Percentiles rank a stretch among this genome's conserved stretches.
Conservation (phyloP, 2,113 vertebrate genomes). For the Ranitomeya imitator region DNA sequence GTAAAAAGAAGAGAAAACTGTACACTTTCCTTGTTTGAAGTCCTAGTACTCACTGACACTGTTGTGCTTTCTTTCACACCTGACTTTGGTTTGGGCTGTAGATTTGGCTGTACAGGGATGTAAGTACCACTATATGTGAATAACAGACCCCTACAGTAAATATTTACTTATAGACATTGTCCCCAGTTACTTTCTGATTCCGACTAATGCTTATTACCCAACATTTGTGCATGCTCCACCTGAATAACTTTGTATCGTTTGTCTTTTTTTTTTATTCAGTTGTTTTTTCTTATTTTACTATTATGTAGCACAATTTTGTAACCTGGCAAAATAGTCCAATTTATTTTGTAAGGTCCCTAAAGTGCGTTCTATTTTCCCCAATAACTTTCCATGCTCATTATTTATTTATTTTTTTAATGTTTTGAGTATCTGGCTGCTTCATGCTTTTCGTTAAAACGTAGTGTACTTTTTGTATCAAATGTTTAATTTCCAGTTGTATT, state of each 20-base stretch:
- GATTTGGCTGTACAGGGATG: conserved; percentile 99
- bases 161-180: conserved; percentile 70
- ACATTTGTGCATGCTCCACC: conserved; percentile 78
- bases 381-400: conserved; percentile 44
- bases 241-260: conserved; percentile 70
- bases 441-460: conserved; percentile 5
- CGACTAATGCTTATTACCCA: conserved; percentile 71
- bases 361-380: conserved; percentile 60
- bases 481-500: neutral
- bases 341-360: conserved; percentile 61
- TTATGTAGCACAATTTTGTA: conserved; percentile 62
- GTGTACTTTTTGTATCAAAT: conserved; percentile 5
- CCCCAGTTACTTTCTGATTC: conserved; percentile 69
- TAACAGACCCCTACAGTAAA: conserved; percentile 75
- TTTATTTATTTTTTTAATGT: conserved; percentile 53
- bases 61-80: conserved; percentile 97
- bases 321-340: conserved; percentile 61
- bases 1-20: conserved; percentile 81
- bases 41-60: conserved; percentile 91
- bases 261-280: conserved; percentile 57
- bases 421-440: conserved; percentile 53
- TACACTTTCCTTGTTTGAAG: conserved; percentile 84
- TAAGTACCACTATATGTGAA: conserved; percentile 98
- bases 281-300: neutral
- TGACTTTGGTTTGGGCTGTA: conserved; percentile 99